Base-by-base conservation (phyloP, 2,797 vertebrate species). In the Thripadectes ignobilis region DNA sequence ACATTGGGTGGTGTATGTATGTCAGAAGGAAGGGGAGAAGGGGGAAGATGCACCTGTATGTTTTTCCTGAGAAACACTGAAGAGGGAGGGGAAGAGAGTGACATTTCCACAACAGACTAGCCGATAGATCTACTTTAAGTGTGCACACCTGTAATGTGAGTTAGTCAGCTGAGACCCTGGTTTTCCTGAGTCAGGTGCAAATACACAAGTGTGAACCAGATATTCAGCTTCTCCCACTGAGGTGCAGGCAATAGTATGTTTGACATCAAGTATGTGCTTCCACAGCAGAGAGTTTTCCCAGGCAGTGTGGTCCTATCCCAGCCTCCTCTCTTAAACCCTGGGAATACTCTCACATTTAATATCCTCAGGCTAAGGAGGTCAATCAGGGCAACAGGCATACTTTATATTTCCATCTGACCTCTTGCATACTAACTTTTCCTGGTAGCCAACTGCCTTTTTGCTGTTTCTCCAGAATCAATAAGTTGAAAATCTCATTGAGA, bases 1-100 rank as follows among this genome's bases (percentile, higher is more conserved):
- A 34, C 3, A 10, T 12, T 6, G 13, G 0, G 2, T 7, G 34
- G 32, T 26, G 11, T 27, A 5, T 21, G 15, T 30, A 39, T 46
- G 20, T 7, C 29, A 10, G 3, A 9, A 39, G 27, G 18, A 29
- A 61, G 38, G 17, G 27, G 27, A 39, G 18, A 38, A 39, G 13
- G 65, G 54, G 30, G 17, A 26, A 39, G n/a, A 6, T 11, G 11
- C 14, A 3, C 39, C 39, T 26, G 20, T 54, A 38, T 22, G 34
- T 62, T 69, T 48, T 22, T 30, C 11, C 41, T 32, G 48, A 61
- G 30, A 69, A 55, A 4, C 2, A 41, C 1, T 29, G 39, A 24
- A 45, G 54, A 61, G 23, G 13, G 4, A 52, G 12, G n/a, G 6
- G 29, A 46, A 20, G 29, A 20, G 20, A 17, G 15, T 3, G n/a